phyloP scores from a whole-genome alignment of 1,140 invertebrate genomes.

The Episyrphus balteatus region DNA sequence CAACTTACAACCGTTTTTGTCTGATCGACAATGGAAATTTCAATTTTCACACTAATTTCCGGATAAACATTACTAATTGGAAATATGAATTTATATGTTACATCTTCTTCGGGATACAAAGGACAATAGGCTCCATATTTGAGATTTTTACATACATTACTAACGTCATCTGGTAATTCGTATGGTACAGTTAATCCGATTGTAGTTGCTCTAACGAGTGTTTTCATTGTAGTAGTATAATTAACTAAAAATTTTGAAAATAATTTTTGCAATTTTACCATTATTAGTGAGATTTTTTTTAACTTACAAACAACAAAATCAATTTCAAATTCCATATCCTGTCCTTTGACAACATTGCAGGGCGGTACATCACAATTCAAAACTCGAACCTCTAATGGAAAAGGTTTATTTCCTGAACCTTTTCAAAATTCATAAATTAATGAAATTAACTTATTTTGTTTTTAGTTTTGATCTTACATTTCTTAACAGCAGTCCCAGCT shows the following conservation, averaged over 20 bases:
- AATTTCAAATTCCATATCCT: constrained; percentile 18
- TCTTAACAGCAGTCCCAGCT: constrained; percentile 14
- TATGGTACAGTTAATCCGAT: constrained; percentile 28
- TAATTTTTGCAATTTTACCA: background rate
- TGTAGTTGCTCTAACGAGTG: constrained; percentile 24
- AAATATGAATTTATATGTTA: constrained; percentile 26
- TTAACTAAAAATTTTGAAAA: constrained; percentile 11
- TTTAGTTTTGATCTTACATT: constrained; percentile 13
- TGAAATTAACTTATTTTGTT: background rate
- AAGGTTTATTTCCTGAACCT: constrained; percentile 25
- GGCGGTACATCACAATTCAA: constrained; percentile 18
- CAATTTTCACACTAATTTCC: constrained; percentile 27
- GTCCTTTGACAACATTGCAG: constrained; percentile 18
- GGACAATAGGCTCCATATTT: constrained; percentile 29
- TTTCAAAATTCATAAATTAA: background rate
- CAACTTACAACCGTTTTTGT: constrained; percentile 20
- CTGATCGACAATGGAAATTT: constrained; percentile 28
- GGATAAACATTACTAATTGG: constrained; percentile 24
- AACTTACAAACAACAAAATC: constrained; percentile 17
- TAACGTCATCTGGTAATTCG: constrained; percentile 22
- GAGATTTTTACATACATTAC: constrained; percentile 23
- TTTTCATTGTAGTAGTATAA: constrained; percentile 18
- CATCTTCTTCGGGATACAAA: constrained; percentile 28
- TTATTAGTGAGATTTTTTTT: background rate
- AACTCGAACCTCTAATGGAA: constrained; percentile 23